Conservation (phyloP, 2,113 vertebrate species). For the Paracanthobrama guichenoti region DNA sequence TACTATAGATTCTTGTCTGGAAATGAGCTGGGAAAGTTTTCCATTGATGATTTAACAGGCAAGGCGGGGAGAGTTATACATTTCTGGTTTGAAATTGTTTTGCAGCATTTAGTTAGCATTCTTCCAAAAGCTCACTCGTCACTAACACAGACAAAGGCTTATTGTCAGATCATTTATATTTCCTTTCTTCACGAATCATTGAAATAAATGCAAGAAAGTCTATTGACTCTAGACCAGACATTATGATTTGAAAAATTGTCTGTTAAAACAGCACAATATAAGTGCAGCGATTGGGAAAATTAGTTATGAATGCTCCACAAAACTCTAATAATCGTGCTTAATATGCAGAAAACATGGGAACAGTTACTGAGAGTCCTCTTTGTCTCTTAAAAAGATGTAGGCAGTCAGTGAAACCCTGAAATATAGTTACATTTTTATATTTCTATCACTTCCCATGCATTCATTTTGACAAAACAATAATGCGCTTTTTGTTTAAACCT, state of each 20-base stretch:
- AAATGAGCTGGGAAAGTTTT: slow-evolving; percentile 91
- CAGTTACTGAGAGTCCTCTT: not conserved
- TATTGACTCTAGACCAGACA: slow-evolving; percentile 1
- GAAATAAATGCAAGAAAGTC: not conserved
- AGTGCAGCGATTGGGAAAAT: slow-evolving; percentile 30
- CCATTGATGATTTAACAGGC: slow-evolving; percentile 79
- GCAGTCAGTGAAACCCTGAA: not conserved
- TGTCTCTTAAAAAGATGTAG: slow-evolving; percentile 11
- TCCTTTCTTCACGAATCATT: not conserved
- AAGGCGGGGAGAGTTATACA: slow-evolving; percentile 60
- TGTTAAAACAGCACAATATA: not conserved
- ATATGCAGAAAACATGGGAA: slow-evolving; percentile 12
- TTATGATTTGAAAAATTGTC: slow-evolving; percentile 15
- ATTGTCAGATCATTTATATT: not conserved
- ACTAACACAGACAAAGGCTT: not conserved
- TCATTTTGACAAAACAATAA: not conserved
- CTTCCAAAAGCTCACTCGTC: not conserved
- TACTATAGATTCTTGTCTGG: slow-evolving; percentile 87
- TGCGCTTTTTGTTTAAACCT: not conserved
- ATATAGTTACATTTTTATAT: not conserved
- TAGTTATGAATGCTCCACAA: slow-evolving; percentile 32
- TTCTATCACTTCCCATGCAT: slow-evolving; percentile 12
- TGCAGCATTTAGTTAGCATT: not conserved
- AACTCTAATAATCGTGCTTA: slow-evolving; percentile 16
- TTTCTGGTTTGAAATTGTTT: slow-evolving; percentile 7